Evolutionary conservation across 1,140 invertebrate species (phyloP).

Genomic region (Macrobrachium nipponense): DNA sequence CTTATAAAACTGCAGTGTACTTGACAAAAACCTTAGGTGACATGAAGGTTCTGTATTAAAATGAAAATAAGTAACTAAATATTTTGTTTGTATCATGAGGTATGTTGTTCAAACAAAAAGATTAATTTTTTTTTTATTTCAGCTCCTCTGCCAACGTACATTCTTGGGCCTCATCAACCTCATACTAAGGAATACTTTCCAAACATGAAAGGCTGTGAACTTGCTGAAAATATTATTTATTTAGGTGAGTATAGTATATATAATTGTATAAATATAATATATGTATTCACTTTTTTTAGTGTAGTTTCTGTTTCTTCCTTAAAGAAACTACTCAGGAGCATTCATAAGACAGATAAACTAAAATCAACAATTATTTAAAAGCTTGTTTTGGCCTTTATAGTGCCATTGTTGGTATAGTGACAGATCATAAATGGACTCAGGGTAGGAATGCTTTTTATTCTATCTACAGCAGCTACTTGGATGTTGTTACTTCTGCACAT

Average conservation of each 20-base stretch:
- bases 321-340: no score
- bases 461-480: no score
- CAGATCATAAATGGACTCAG: no score
- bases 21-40: no score
- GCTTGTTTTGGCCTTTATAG: no score
- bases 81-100: not conserved
- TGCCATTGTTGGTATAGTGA: no score
- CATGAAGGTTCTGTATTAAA: no score
- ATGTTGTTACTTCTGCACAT: no score
- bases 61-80: not conserved
- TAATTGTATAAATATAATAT: not conserved
- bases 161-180: slow-evolving; percentile 42
- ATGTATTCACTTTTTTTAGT: not conserved
- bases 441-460: no score
- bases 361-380: no score
- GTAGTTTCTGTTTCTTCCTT: not conserved
- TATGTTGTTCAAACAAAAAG: not conserved
- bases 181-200: slow-evolving; percentile 21
- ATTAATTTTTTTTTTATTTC: slow-evolving; percentile 65
- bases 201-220: slow-evolving; percentile 55
- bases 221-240: slow-evolving; percentile 58
- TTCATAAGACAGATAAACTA: no score
- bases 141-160: slow-evolving; percentile 69
- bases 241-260: slow-evolving; percentile 32
- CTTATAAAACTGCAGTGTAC: no score